Percentiles rank a stretch among this genome's conserved stretches.
Conservation (phyloP, 2,113 vertebrate genomes). For the Calcarius ornatus region DNA sequence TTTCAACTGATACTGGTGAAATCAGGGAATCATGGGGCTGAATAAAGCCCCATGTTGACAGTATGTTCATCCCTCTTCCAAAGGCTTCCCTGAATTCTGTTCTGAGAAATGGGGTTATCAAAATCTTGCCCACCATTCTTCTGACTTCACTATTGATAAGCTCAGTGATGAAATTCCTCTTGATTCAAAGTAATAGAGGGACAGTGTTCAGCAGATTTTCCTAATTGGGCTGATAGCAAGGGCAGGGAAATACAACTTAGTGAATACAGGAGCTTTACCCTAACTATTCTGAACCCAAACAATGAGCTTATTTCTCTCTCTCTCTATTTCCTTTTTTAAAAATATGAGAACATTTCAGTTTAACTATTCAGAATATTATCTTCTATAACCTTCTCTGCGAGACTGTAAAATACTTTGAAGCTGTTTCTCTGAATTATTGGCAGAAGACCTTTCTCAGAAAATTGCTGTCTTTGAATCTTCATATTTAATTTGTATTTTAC, state of each 20-base stretch:
- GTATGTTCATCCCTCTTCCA: neutral
- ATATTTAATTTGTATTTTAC: constrained; percentile 1
- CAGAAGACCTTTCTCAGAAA: neutral
- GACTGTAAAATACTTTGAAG: neutral
- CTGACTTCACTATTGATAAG: neutral
- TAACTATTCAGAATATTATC: neutral
- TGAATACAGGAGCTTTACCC: neutral
- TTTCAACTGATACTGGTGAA: neutral
- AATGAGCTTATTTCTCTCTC: neutral
- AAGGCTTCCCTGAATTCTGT: neutral
- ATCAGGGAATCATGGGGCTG: neutral
- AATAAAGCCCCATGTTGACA: neutral
- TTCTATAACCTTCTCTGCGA: neutral
- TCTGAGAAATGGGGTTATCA: neutral
- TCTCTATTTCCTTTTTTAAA: neutral
- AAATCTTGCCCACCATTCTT: neutral
- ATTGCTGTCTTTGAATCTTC: neutral
- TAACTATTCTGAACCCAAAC: neutral
- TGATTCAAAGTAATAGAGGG: neutral
- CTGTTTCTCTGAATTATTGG: neutral
- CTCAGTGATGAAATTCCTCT: neutral
- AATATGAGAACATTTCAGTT: neutral
- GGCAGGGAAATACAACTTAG: neutral
- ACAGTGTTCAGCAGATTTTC: neutral
- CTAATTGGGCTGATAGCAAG: neutral